Evolutionary conservation across 2,113 vertebrate genomes (phyloP).

Genomic region (Candoia aspera): DNA sequence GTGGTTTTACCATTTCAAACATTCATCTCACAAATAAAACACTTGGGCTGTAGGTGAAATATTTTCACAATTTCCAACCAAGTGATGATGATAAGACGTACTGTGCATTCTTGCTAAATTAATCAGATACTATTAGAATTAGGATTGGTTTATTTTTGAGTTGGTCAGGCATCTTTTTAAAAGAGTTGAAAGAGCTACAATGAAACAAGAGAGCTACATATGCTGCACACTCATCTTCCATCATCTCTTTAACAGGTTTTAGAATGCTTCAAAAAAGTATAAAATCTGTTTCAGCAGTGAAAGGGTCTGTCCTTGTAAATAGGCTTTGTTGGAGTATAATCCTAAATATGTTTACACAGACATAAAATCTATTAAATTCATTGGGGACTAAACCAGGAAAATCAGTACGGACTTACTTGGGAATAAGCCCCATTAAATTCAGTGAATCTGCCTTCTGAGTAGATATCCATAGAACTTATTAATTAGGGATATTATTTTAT

Average conservation of each 20-base stretch:
- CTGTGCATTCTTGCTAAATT: neutral
- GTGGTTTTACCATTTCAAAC: neutral
- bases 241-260: neutral
- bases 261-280: neutral
- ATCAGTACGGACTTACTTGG: neutral
- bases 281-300: neutral
- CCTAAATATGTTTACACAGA: neutral
- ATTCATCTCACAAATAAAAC: neutral
- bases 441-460: neutral
- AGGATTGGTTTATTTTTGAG: conserved; percentile 5
- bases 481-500: neutral
- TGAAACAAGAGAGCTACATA: neutral
- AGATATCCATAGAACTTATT: neutral
- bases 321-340: neutral
- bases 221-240: neutral
- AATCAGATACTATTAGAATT: neutral
- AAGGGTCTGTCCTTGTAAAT: neutral
- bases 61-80: neutral
- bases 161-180: neutral
- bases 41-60: neutral
- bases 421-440: neutral
- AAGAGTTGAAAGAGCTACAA: neutral
- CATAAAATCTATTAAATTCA: neutral
- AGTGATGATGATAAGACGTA: neutral
- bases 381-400: neutral